A percentile compares a stretch with the other conserved stretches of the same genome.
phyloP scores from a whole-genome alignment of 2,888 invertebrate species.

The Rotaria magnacalcarata region DNA sequence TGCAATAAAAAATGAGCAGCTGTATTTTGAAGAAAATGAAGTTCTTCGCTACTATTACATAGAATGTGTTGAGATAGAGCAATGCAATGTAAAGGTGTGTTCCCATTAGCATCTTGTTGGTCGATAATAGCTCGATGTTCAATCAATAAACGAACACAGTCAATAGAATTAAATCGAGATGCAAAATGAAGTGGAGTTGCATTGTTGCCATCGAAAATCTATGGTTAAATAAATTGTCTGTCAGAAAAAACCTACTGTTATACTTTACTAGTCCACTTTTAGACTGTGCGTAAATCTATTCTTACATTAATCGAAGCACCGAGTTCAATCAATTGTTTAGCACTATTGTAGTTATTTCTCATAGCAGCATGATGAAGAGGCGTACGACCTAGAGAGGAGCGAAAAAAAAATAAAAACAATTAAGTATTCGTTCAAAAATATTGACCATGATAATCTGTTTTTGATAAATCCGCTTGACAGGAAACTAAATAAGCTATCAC shows the following conservation, averaged over 20 bases:
- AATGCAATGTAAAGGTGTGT: background rate
- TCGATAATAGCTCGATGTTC: background rate
- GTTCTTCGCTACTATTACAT: background rate
- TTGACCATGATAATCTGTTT: background rate
- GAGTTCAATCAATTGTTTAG: background rate
- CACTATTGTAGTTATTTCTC: background rate
- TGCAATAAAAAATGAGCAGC: background rate
- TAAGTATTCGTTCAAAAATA: background rate
- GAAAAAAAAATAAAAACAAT: background rate
- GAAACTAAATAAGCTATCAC: background rate
- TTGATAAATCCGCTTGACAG: background rate
- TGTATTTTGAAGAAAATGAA: background rate
- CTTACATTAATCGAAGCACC: background rate
- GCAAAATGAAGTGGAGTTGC: background rate
- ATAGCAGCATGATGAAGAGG: conserved; percentile 6
- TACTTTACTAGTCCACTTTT: no score
- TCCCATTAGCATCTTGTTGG: background rate
- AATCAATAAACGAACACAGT: conserved; percentile 2
- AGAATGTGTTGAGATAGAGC: background rate
- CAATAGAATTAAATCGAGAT: background rate
- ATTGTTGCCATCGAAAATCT: background rate
- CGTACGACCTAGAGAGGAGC: background rate
- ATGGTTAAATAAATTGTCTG: background rate
- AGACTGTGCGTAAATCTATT: background rate
- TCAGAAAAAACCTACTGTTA: no score